A percentile compares a stretch with the other conserved stretches of the same genome.
Evolutionary conservation across 1,140 invertebrate genomes (phyloP).

Genomic region (Pachypeltis micranthus): DNA sequence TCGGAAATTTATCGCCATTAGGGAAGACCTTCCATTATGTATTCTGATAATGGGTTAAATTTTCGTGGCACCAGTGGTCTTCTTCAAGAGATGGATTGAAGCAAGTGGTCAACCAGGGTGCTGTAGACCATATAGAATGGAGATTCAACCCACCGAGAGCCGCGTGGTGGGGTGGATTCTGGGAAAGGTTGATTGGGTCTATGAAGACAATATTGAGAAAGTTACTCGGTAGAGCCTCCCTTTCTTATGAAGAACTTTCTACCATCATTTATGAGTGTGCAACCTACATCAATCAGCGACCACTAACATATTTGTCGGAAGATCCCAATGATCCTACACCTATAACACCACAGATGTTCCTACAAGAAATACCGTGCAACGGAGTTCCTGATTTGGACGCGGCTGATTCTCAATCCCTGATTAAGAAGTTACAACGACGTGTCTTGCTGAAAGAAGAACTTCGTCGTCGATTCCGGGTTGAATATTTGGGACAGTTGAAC

Average conservation of each 20-base stretch:
- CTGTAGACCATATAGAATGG: conserved; percentile 30
- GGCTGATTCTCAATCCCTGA: not conserved
- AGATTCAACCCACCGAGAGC: conserved; percentile 32
- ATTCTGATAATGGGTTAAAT: conserved; percentile 36
- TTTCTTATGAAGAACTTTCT: conserved; percentile 30
- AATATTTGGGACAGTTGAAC: conserved; percentile 17
- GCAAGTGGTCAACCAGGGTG: conserved; percentile 17
- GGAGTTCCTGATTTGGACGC: conserved; percentile 24
- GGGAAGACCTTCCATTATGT: conserved; percentile 25
- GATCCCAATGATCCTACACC: conserved; percentile 23
- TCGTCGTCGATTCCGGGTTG: conserved; percentile 9
- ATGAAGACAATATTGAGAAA: conserved; percentile 30
- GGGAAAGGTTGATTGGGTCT: conserved; percentile 34
- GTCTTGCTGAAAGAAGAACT: conserved; percentile 1
- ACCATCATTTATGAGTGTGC: conserved; percentile 32
- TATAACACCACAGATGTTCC: conserved; percentile 27
- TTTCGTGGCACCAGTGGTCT: conserved; percentile 27
- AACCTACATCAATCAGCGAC: conserved; percentile 31
- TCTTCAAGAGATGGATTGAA: conserved; percentile 24
- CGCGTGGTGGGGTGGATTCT: conserved; percentile 36
- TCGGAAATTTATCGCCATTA: not conserved
- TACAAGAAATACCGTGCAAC: conserved; percentile 25
- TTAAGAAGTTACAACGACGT: not conserved
- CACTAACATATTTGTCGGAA: conserved; percentile 30
- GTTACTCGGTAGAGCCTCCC: conserved; percentile 26